Percentiles rank a stretch among this genome's conserved stretches.
Evolutionary conservation across 2,888 invertebrate species (phyloP).

Genomic region (Cynaeus angustus): DNA sequence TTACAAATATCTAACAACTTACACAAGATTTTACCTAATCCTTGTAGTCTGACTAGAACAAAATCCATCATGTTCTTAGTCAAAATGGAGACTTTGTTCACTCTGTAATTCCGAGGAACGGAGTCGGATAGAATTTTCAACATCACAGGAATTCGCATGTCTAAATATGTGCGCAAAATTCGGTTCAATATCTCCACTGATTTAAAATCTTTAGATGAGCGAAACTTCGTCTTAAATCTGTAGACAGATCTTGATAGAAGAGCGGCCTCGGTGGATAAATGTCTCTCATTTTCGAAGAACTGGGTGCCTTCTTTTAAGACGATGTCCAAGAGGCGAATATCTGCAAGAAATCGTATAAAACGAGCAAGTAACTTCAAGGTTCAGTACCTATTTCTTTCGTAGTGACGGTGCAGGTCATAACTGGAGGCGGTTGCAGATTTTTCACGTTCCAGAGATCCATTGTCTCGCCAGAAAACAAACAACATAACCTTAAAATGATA

Average conservation of each 20-base stretch:
- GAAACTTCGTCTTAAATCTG: slow-evolving; percentile 72
- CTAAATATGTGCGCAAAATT: slow-evolving; percentile 69
- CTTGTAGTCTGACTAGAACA: slow-evolving; percentile 71
- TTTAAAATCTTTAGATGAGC: slow-evolving; percentile 73
- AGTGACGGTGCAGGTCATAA: neutral
- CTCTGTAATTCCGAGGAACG: slow-evolving; percentile 50
- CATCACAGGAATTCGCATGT: slow-evolving; percentile 64
- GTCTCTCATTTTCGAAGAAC: slow-evolving; percentile 61
- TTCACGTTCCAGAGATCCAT: slow-evolving; percentile 4
- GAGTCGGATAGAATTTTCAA: slow-evolving; percentile 58
- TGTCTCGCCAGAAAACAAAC: too few relatives aligned
- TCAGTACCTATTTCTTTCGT: neutral
- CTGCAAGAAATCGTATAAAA: too few relatives aligned
- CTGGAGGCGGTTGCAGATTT: neutral
- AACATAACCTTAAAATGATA: neutral
- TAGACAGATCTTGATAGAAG: slow-evolving; percentile 71
- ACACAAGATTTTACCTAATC: slow-evolving; percentile 70
- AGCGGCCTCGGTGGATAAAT: slow-evolving; percentile 69
- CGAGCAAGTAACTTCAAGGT: too few relatives aligned
- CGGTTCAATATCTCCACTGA: slow-evolving; percentile 71
- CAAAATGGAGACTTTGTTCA: slow-evolving; percentile 66
- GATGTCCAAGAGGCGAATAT: slow-evolving; percentile 54
- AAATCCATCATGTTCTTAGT: slow-evolving; percentile 72
- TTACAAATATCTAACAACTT: slow-evolving; percentile 68
- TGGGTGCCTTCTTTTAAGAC: slow-evolving; percentile 56